Evolutionary conservation across 2,797 vertebrate genomes (phyloP), one percentile per base, ranked within the genome.

Genomic region (Halcyon badia): DNA sequence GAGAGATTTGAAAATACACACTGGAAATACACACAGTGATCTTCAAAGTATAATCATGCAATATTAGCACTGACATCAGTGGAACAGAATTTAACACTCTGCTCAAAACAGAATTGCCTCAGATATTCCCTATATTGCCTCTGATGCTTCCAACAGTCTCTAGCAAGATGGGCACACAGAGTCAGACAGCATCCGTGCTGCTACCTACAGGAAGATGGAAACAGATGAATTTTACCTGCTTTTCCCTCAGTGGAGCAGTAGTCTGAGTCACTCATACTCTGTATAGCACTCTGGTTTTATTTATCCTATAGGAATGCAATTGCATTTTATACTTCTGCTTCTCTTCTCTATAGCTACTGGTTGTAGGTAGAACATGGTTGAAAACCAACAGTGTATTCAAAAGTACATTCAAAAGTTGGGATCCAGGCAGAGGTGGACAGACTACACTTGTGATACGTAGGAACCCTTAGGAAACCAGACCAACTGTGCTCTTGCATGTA

Each of bases 1-100:
- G 84, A 93, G 51, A 68, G 78, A 94, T 97, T 95, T 73, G 75
- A 93, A 71, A 90, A 80, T 42, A 91, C 5, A 1, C 14, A 4
- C 96, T 94, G 95, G 66, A 83, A 96, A 93, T 73, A 57, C 1
- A 71, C 6, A 82, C 13, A 20, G 17, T 79, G 57, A 75, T 84
- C 37, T 82, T 81, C 83, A 89, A 75, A 86, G 24, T 49, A 89
- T 26, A 92, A 76, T 70, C 39, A 72, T 42, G 76, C 66, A 87
- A 35, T 72, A 84, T 70, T 77, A 91, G 35, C 57, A 61, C 52
- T 51, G 62, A 82, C 44, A 80, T 61, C 22, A 84, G 30, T 22
- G 13, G 6, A 69, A 66, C 19, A 88, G 66, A 96, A 89, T 80
- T 90, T 86, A 81, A 64, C n/a, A 25, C 15, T 72, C 42, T 64